Conservation (phyloP, 2,797 vertebrate genomes). For the Decapterus maruadsi region DNA sequence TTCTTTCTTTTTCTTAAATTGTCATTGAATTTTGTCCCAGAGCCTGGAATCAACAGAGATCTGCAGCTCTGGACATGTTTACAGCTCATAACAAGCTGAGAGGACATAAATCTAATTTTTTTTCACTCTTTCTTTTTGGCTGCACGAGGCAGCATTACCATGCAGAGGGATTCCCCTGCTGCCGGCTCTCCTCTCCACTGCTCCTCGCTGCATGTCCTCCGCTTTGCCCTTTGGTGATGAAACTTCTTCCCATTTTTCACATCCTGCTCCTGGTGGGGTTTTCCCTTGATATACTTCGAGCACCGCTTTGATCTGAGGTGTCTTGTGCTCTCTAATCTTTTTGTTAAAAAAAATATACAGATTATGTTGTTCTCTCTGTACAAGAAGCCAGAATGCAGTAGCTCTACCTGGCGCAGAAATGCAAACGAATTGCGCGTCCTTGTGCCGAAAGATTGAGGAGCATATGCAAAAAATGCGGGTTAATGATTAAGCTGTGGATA, state of each 20-base stretch:
- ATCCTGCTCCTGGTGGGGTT: slow-evolving; percentile 68
- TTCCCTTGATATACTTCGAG: slow-evolving; percentile 53
- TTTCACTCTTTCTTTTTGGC: slow-evolving; percentile 76
- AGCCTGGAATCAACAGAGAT: slow-evolving; percentile 75
- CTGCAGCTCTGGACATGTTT: slow-evolving; percentile 90
- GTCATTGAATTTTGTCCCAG: slow-evolving; percentile 78
- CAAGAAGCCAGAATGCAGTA: slow-evolving; percentile 1
- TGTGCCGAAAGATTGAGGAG: slow-evolving; percentile 39
- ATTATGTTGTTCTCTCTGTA: not conserved
- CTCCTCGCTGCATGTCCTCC: slow-evolving; percentile 83
- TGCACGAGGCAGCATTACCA: slow-evolving; percentile 93
- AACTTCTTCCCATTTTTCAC: slow-evolving; percentile 81
- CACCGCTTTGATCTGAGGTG: slow-evolving; percentile 57
- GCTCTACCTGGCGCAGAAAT: slow-evolving; percentile 8
- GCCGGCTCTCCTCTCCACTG: slow-evolving; percentile 76
- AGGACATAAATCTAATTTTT: slow-evolving; percentile 91
- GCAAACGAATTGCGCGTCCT: slow-evolving; percentile 38
- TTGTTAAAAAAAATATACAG: not conserved
- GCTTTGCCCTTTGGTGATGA: slow-evolving; percentile 88
- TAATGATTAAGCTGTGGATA: slow-evolving; percentile 79
- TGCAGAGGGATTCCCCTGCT: slow-evolving; percentile 89
- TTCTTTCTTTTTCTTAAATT: slow-evolving; percentile 64
- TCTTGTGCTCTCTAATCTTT: slow-evolving; percentile 31
- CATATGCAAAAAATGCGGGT: slow-evolving; percentile 62
- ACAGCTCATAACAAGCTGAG: slow-evolving; percentile 86